Conservation (phyloP, 2,797 vertebrate genomes). For the Sebastes dallii region DNA sequence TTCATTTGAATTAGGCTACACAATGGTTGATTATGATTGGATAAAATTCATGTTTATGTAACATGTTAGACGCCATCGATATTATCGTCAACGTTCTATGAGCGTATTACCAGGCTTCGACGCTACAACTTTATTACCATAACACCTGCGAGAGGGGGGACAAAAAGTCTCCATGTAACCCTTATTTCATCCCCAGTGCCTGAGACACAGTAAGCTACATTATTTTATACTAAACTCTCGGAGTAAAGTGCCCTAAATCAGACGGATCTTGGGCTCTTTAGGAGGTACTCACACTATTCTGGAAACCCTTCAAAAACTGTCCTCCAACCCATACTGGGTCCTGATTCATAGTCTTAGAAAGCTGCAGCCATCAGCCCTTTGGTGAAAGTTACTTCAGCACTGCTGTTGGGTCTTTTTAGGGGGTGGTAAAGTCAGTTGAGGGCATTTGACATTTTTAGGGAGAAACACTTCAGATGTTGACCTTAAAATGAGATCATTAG, state of each 20-base stretch:
- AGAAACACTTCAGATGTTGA: conserved; percentile 40
- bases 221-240: not conserved
- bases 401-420: not conserved
- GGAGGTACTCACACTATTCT: not conserved
- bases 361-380: conserved; percentile 19
- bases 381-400: conserved; percentile 13
- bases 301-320: not conserved
- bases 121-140: not conserved
- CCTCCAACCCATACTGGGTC: not conserved
- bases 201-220: not conserved
- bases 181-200: not conserved
- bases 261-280: not conserved
- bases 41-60: not conserved
- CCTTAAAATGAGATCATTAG: conserved; percentile 50
- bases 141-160: not conserved
- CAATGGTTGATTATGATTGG: not conserved
- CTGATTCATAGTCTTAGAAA: conserved; percentile 9
- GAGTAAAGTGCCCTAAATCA: not conserved
- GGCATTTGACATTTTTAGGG: conserved; percentile 45
- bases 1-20: not conserved
- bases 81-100: not conserved
- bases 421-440: conserved; percentile 14
- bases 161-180: not conserved
- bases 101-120: not conserved
- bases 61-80: no score